Evolutionary conservation across 2,797 vertebrate species (phyloP), one percentile per base, ranked within the genome.

Genomic region (Dryobates pubescens): DNA sequence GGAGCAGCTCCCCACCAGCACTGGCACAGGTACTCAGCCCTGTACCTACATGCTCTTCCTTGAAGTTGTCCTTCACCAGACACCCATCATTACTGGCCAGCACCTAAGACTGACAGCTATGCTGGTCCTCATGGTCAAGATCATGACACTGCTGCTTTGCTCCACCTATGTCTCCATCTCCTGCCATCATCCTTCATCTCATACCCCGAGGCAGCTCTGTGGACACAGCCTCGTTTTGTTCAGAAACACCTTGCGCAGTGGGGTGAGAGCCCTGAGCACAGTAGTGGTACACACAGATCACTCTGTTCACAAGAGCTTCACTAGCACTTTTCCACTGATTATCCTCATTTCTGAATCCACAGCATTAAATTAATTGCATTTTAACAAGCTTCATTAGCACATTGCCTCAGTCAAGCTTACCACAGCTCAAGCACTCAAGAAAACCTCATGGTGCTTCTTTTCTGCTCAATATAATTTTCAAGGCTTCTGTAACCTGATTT

Each of bases 401-500:
- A 65, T 38, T 64, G 82, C 90, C 83, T 88, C 34, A 76, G 82
- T 74, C 51, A 89, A 94, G 92, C 82, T 89, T 86, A 94, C 83
- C 82, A 58, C 73, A 91, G 72, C 27, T 79, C 77, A 45, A 83
- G 74, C 58, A 93, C 82, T 80, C 92, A 81, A 89, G 58, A 43
- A 96, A 95, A 93, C 73, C 89, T 95, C 92, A 70, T 7, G 80
- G 92, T 89, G 70, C 68, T 91, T 93, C 74, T 91, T 94, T 96
- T 91, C 87, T 96, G 89, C 93, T 91, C 89, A 79, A 94, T 92
- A 93, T 88, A 93, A 94, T 95, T 95, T 91, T 91, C 95, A 92
- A 95, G 89, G 90, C 83, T 95, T 93, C 96, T 89, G 80, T 91
- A 96, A 94, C 93, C 85, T 92, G 90, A 94, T 96, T 95, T 95